Evolutionary conservation across 2,888 invertebrate genomes (phyloP), one percentile per base, ranked within the genome.

Genomic region (Scaptomyza flava): DNA sequence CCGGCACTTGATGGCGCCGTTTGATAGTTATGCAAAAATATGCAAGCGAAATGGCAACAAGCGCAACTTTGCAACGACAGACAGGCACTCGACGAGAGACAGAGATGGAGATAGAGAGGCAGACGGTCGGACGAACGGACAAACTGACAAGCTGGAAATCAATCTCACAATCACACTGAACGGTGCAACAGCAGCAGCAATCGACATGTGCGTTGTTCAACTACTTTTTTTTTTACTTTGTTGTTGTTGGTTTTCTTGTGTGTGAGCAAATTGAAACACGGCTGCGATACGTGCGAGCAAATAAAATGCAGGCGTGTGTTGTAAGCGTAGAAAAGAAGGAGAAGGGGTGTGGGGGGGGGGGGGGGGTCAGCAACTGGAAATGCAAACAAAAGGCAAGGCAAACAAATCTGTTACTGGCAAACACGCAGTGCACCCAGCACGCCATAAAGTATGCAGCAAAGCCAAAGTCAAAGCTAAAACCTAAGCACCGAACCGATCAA

Each of bases 201-300:
- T 87, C 87, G 87, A 85, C 82, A 87, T 84, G 81, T 61, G 68
- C 79, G 79, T 71, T 51, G 14, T 36, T 34, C 46, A 11, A 7
- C 34, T 9, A 9, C 7, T 3, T 2, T 5, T 12, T 61, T 65
- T 68, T 64, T 20, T 6, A 27, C 27, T 27, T 30, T 65, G 61
- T 69, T 63, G 52, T 59, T 27, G 3, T 23, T 23, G 23, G 59
- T 62, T n/a, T 12, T 2, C 11, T 30, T n/a, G 36, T 36, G 33
- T 81, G 46, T 77, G 81, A 75, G 74, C 80, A 84, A 85, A 89
- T 89, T 85, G 89, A 85, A 85, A 81, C 87, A 79, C 74, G 89
- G 72, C 87, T 79, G 42, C 71, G 79, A 87, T 72, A 85, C 86
- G 83, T 87, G 84, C 74, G 36, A 65, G 68, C 75, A 75, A 79